phyloP scores from a whole-genome alignment of 35 echinoderm and acorn worm species.

The Acanthaster planci region DNA sequence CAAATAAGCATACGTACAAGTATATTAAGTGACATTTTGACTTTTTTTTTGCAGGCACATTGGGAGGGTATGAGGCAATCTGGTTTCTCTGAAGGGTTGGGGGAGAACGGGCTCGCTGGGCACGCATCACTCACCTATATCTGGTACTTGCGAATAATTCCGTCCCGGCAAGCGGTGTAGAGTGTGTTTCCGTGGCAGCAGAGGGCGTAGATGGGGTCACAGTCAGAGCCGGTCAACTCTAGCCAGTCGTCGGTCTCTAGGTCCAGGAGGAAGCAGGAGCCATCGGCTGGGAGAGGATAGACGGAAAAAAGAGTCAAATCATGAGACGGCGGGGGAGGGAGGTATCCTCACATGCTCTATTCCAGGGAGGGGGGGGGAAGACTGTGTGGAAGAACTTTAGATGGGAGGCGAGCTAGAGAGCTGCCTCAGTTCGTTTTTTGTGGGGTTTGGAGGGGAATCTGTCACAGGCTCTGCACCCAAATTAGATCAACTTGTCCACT shows the following conservation, averaged over 20 bases:
- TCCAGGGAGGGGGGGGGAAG: constrained; percentile 6
- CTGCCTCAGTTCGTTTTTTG: too few relatives aligned
- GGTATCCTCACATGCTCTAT: background rate
- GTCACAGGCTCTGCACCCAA: too few relatives aligned
- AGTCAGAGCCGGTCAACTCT: constrained; percentile 92
- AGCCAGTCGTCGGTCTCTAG: constrained; percentile 30
- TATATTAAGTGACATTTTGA: too few relatives aligned
- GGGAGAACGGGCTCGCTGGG: too few relatives aligned
- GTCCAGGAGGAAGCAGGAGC: constrained; percentile 68
- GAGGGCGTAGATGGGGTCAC: constrained; percentile 74
- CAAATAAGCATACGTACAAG: too few relatives aligned
- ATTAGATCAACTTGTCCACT: too few relatives aligned
- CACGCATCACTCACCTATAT: background rate
- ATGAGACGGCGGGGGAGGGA: background rate
- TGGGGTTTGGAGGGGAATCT: too few relatives aligned
- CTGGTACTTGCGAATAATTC: constrained; percentile 78
- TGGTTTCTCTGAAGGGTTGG: too few relatives aligned
- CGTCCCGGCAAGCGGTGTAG: constrained; percentile 81
- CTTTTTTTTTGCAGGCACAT: too few relatives aligned
- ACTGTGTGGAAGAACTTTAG: too few relatives aligned
- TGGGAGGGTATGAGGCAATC: too few relatives aligned
- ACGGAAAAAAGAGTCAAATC: constrained; percentile 34
- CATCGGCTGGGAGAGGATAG: constrained; percentile 56
- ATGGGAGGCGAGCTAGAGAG: too few relatives aligned
- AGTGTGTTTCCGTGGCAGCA: constrained; percentile 62